These are phyloP conservation scores for Sericinus montela DNA, from an alignment of 2,888 invertebrate genomes.

Conservation along the genomic window DNA sequence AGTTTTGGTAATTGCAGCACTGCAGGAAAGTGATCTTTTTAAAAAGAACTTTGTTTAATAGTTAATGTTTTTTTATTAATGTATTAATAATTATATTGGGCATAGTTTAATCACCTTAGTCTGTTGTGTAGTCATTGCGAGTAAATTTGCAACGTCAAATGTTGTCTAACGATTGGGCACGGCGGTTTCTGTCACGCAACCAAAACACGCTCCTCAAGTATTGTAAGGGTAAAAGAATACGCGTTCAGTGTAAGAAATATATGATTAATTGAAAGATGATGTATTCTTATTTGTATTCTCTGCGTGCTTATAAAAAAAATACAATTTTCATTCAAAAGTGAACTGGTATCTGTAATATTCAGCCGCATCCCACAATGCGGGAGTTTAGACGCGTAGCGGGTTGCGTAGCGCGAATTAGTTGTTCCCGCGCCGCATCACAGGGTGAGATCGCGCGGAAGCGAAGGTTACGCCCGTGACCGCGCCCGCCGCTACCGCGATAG, in stretches of 20 bases:
- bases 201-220: slow-evolving; percentile 35
- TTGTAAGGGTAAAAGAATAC: neutral
- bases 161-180: slow-evolving; percentile 65
- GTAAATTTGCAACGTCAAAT: slow-evolving; percentile 61
- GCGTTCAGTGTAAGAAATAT: neutral
- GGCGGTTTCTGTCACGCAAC: slow-evolving; percentile 61
- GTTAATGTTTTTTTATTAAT: too few relatives aligned
- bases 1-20: too few relatives aligned
- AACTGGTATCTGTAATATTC: neutral
- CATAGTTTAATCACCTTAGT: slow-evolving; percentile 45
- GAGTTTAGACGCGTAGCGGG: slow-evolving; percentile 2
- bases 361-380: neutral
- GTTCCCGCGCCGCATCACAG: slow-evolving; percentile 45
- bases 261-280: neutral
- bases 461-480: slow-evolving; percentile 78
- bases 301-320: neutral
- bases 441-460: slow-evolving; percentile 65
- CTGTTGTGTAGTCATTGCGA: slow-evolving; percentile 37
- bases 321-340: neutral
- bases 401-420: slow-evolving; percentile 39
- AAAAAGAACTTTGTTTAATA: too few relatives aligned
- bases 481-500: slow-evolving; percentile 54
- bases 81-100: too few relatives aligned
- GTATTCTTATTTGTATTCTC: neutral
- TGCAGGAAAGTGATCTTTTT: too few relatives aligned